phyloP scores from a whole-genome alignment of 2,113 vertebrate species.

The Chroicocephalus ridibundus region DNA sequence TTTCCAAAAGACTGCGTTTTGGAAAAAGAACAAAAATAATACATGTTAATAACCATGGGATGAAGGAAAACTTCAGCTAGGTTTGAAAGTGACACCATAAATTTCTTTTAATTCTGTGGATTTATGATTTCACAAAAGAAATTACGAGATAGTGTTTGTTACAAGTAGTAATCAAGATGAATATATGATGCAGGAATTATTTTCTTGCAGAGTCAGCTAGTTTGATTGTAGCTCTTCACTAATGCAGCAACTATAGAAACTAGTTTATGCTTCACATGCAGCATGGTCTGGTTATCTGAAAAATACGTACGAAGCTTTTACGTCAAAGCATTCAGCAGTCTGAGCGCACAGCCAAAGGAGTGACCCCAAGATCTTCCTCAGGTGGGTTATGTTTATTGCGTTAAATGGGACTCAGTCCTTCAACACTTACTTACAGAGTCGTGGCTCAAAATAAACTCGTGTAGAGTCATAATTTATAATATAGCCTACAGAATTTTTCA shows the following conservation, averaged over 20 bases:
- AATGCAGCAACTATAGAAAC: background rate
- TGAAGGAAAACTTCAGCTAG: background rate
- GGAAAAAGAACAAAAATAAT: conserved; percentile 44
- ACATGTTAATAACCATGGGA: background rate
- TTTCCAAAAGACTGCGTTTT: background rate
- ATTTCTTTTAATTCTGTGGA: background rate
- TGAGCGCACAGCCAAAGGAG: background rate
- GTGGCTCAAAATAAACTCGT: background rate
- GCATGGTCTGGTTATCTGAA: background rate
- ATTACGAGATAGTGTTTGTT: background rate
- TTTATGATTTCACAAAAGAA: conserved; percentile 9
- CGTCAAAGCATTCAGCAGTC: background rate
- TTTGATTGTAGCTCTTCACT: background rate
- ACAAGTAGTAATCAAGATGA: background rate
- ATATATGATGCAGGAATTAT: background rate
- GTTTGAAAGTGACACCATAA: conserved; percentile 9
- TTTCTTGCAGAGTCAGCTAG: background rate
- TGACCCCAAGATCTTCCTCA: background rate
- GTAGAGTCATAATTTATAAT: background rate
- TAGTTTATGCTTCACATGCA: background rate
- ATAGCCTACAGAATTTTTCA: background rate
- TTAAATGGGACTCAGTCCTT: background rate
- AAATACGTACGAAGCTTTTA: background rate
- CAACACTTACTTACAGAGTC: background rate
- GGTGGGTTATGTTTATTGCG: background rate